phyloP scores from a whole-genome alignment of 2,797 vertebrate species.

The Chromobotia macracanthus region DNA sequence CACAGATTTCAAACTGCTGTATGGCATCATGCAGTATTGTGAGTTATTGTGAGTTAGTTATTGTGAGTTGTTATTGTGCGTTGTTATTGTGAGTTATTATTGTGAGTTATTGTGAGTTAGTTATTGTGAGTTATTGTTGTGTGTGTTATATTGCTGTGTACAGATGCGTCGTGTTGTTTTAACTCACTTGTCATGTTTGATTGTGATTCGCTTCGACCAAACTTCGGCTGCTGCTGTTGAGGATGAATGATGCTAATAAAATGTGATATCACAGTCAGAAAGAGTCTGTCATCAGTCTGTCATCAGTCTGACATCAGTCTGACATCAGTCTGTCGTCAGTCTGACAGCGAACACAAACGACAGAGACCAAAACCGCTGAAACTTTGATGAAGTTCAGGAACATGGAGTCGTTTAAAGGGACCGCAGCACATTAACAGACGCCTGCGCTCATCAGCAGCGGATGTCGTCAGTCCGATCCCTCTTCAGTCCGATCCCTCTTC shows the following conservation, averaged over 20 bases:
- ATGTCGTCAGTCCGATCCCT: no score
- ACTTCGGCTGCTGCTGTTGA: background rate
- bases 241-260: background rate
- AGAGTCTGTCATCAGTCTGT: no score
- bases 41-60: no score
- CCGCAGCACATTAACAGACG: background rate
- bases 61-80: no score
- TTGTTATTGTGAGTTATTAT: background rate
- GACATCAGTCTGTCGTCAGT: background rate
- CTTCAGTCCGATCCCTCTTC: no score
- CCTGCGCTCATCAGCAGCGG: no score
- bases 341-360: background rate
- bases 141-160: background rate
- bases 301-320: no score
- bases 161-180: no score
- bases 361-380: background rate
- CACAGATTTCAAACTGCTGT: no score
- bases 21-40: no score
- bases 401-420: slow-evolving; percentile 37
- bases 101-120: background rate
- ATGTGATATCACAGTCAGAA: background rate
- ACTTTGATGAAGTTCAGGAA: slow-evolving; percentile 17
- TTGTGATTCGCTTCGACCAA: background rate
- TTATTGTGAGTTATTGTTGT: background rate
- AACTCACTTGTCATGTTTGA: slow-evolving; percentile 14